A percentile compares a stretch with the other conserved stretches of the same genome.
Evolutionary conservation across 37 sponge, comb jelly and placozoan species (phyloP).

Genomic region (Bolinopsis microptera): DNA sequence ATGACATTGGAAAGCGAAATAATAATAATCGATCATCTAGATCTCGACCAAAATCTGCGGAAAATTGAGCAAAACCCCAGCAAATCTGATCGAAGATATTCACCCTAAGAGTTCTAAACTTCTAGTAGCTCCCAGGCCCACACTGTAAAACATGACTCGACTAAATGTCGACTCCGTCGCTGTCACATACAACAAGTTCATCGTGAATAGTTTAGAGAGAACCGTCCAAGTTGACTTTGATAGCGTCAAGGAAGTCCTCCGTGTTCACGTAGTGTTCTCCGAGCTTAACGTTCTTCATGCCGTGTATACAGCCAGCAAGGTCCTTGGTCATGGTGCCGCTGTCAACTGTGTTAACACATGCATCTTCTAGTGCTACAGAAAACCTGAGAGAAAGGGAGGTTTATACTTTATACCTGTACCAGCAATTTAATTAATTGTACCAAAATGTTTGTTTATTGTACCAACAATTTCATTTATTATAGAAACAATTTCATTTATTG

Average conservation of each 20-base stretch:
- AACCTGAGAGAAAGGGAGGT: slow-evolving; percentile 17
- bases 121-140: too few relatives aligned
- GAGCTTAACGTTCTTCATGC: slow-evolving; percentile 1
- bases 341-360: slow-evolving; percentile 58
- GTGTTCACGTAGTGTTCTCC: slow-evolving; percentile 61
- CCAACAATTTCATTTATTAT: background rate
- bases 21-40: too few relatives aligned
- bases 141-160: too few relatives aligned
- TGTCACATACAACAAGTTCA: too few relatives aligned
- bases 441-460: background rate
- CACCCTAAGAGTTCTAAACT: too few relatives aligned
- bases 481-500: too few relatives aligned
- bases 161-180: too few relatives aligned
- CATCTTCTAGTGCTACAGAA: background rate
- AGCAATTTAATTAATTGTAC: background rate
- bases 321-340: slow-evolving; percentile 63
- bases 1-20: too few relatives aligned
- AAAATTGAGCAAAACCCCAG: too few relatives aligned
- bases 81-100: too few relatives aligned
- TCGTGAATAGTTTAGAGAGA: background rate
- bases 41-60: too few relatives aligned
- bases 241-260: slow-evolving; percentile 48
- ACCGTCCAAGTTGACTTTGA: slow-evolving; percentile 23
- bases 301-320: slow-evolving; percentile 54
- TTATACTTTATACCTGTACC: background rate